Evolutionary conservation across 2,797 vertebrate genomes (phyloP), one percentile per base, ranked within the genome.

Genomic region (Anomalospiza imberbis): DNA sequence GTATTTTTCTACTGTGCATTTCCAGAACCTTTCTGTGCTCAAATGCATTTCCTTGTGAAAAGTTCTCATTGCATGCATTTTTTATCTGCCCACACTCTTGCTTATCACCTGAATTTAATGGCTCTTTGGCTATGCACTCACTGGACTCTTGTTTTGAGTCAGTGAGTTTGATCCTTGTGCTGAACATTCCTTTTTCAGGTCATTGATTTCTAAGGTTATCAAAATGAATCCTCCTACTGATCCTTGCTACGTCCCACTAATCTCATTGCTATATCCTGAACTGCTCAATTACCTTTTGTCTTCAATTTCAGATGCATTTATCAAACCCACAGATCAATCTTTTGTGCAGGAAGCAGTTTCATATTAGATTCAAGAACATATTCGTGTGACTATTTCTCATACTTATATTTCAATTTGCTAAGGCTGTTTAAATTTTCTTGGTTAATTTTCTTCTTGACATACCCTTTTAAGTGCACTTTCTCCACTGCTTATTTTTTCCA

Each of bases 171-270:
- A 85, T 85, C 5, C 1, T 93, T 93, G 76, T 91, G 85, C 89
- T 94, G 92, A 95, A 88, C 88, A 57, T 94, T 96, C 84, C 71
- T 95, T 94, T 96, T 96, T 94, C 95, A 97, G 96, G 95, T 97
- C 94, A 96, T 73, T 93, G 95, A 84, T 88, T 95, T 68, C 76
- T 88, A 85, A 95, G 94, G 96, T 92, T 93, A 95, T 95, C 76
- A 91, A 82, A 96, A 94, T 78, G 89, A 96, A 84, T 92, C 91
- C 79, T 93, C 78, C 79, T 40, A 53, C 95, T 84, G 82, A 78
- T 91, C 88, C 60, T 60, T 40, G 82, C 60, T 91, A 66, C 22
- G 3, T 87, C 81, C 68, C 83, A 78, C 90, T 89, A 73, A 93
- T 86, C 91, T 72, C 66, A 45, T 79, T 26, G 29, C 68, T 91